Conservation (phyloP, 37 sponge, comb jelly and placozoan genomes). For the Ianthella basta region DNA sequence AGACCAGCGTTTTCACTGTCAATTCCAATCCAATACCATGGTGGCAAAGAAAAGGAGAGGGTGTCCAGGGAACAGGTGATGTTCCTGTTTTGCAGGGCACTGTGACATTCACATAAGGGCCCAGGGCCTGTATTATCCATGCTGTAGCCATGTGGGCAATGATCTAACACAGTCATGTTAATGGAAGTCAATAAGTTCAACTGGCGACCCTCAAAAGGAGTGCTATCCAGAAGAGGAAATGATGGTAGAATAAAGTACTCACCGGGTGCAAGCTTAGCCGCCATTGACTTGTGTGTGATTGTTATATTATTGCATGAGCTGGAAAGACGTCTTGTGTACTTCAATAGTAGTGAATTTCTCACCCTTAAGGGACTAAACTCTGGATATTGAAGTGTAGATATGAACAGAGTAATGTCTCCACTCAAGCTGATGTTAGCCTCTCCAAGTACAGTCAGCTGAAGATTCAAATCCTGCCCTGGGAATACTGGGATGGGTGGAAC, state of each 20-base stretch:
- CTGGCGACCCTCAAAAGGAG: too few relatives aligned
- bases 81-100: background rate
- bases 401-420: too few relatives aligned
- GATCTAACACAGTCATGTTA: background rate
- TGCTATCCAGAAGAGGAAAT: too few relatives aligned
- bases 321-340: too few relatives aligned
- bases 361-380: too few relatives aligned
- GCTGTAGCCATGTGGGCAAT: background rate
- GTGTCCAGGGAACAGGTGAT: constrained; percentile 8
- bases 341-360: too few relatives aligned
- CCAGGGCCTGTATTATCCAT: background rate
- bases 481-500: background rate
- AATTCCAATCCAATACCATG: background rate
- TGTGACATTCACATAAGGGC: background rate
- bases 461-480: background rate
- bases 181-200: background rate
- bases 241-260: too few relatives aligned
- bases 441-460: background rate
- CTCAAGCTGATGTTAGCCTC: background rate
- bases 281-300: too few relatives aligned
- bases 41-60: background rate
- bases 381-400: too few relatives aligned
- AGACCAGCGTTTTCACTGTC: too few relatives aligned
- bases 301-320: too few relatives aligned
- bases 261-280: too few relatives aligned